These are phyloP conservation scores for Poeciliopsis gracilis DNA, from an alignment of 2,797 vertebrate genomes.

Conservation along the genomic window DNA sequence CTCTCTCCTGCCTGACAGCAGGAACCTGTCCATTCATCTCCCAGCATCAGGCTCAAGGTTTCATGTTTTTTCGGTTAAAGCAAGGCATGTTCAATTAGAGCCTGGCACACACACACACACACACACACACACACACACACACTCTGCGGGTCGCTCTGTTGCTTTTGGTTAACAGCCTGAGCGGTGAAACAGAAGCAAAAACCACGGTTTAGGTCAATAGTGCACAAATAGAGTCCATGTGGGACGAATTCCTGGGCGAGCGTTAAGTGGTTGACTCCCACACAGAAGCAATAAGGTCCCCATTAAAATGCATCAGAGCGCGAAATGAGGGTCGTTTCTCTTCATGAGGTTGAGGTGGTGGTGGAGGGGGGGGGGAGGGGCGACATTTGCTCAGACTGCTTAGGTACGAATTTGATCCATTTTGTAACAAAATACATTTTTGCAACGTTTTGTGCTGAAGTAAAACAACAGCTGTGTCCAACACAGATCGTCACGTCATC, in stretches of 20 bases:
- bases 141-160: constrained; percentile 15
- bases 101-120: background rate
- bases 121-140: constrained; percentile 13
- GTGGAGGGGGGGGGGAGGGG: background rate
- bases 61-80: constrained; percentile 18
- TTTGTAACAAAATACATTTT: background rate
- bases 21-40: constrained; percentile 10
- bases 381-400: background rate
- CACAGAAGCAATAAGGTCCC: constrained; percentile 17
- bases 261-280: constrained; percentile 24
- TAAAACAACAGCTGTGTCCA: background rate
- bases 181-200: constrained; percentile 10
- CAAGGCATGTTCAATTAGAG: constrained; percentile 29
- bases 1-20: constrained; percentile 13
- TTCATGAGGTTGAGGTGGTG: background rate
- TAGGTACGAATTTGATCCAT: background rate
- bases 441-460: background rate
- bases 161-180: constrained; percentile 29
- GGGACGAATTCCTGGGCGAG: constrained; percentile 18
- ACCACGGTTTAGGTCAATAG: constrained; percentile 29
- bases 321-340: constrained; percentile 7
- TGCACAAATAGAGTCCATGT: constrained; percentile 27
- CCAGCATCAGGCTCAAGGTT: constrained; percentile 23
- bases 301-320: background rate
- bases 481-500: background rate